Base-by-base conservation (phyloP, 2,113 vertebrate species). In the Rhinolophus sinicus region DNA sequence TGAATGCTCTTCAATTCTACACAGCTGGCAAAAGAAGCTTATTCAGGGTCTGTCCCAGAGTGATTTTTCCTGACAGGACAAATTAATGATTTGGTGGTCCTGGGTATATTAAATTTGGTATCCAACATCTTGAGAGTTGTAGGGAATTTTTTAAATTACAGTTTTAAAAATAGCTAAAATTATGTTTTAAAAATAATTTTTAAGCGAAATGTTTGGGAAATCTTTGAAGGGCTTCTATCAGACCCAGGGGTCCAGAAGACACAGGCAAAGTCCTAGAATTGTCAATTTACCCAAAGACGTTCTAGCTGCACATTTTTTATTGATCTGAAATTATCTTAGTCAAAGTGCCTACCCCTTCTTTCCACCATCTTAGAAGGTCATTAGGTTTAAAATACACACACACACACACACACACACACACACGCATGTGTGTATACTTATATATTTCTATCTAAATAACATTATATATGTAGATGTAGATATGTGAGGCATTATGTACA, bases 161-260 rank as follows among this genome's bases (percentile, higher is more conserved):
- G 38, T 78, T 86, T 93, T 87, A 80, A 75, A 95, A 95, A 97
- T 80, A 94, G 78, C 83, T 44, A 50, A 87, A 80, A 58, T 54
- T 80, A n/a, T 56, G 11, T 52, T 87, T 80, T 35, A 64, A 93
- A 90, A 87, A 88, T 28, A 95, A 90, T 83, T 92, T 92, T 83
- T 80, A 92, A 72, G 81, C 14, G 19, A 64, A 81, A 26, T n/a
- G 26, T 81, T 95, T 58, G 35, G 33, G 65, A 75, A 95, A 47
- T 62, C 30, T 73, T 16, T 52, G 3, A 82, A 95, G 30, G 69
- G 35, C 33, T 60, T 65, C 35, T 28, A 12, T 77, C 8, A 94
- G 58, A 88, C 35, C 60, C 60, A 47, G 40, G 40, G 65, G 19
- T 95, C 54, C 38, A 5, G 83, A 62, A 94, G 69, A 83, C 64